Conservation (phyloP, 1,140 invertebrate species). For the Mesaphorura yosii region DNA sequence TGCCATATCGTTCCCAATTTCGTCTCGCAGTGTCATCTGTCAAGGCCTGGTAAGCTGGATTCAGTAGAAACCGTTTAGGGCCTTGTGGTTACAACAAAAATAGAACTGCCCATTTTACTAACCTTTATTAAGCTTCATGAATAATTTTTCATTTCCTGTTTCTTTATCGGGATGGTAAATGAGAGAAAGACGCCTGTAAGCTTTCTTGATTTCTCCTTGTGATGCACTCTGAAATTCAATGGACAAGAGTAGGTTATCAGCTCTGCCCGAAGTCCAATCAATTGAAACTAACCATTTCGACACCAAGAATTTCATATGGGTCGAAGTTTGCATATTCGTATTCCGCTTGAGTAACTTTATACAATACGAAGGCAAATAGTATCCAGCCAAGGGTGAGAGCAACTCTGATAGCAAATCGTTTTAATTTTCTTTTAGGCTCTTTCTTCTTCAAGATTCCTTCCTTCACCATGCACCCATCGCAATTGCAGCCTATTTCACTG, state of each 20-base stretch:
- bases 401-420: constrained; percentile 53
- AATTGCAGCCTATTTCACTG: constrained; percentile 63
- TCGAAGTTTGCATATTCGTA: constrained; percentile 98
- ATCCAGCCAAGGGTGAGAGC: constrained; percentile 76
- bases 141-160: constrained; percentile 91
- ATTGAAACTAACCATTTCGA: constrained; percentile 63
- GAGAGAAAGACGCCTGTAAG: constrained; percentile 84
- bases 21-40: constrained; percentile 93
- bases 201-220: constrained; percentile 82
- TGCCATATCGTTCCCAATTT: constrained; percentile 99
- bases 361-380: constrained; percentile 70
- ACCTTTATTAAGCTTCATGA: constrained; percentile 96
- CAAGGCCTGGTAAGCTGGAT: constrained; percentile 56
- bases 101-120: constrained; percentile 35
- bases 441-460: constrained; percentile 62
- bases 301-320: constrained; percentile 88
- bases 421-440: constrained; percentile 75
- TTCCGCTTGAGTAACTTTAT: constrained; percentile 95
- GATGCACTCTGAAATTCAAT: constrained; percentile 54
- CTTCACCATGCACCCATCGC: constrained; percentile 76
- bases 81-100: no score
- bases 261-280: not conserved
- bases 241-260: not conserved
- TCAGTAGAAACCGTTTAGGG: constrained; percentile 5
- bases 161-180: constrained; percentile 95